Base-by-base conservation (phyloP, 2,113 vertebrate genomes). In the Alaudala cheleensis region DNA sequence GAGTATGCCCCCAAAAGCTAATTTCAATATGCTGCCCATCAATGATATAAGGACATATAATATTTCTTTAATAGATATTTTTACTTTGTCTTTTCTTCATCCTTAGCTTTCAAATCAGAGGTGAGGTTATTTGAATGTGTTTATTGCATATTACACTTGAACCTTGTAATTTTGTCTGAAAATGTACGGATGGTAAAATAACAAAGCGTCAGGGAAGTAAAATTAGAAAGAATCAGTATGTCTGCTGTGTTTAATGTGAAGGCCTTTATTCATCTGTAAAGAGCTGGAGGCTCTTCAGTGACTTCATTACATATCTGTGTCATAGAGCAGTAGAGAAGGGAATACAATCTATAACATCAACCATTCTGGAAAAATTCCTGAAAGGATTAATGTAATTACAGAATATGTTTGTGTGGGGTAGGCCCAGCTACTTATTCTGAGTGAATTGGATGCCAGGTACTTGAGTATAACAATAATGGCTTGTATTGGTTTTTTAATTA, bases 81-180 rank as follows among this genome's bases (percentile, higher is more conserved):
- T 14, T 3, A 12, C 40, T 60, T 81, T 70, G 7, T 11, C 10
- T 78, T 89, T 74, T 91, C 67, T 86, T 81, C 23, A 70, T 82
- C 47, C 82, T 96, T 90, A 92, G 79, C 24, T 95, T 91, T 94
- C 73, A 83, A 73, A 88, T 72, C 53, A 42, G 19, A 12, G 21
- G 14, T 58, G 44, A 9, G 23, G 79, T 70, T 64, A 8, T 62
- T 76, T 47, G 42, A 84, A 39, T 26, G 14, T 64, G n/a, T 82
- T 39, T 74, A 18, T 50, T 90, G 33, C 12, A 37, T 72, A 85
- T 96, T 85, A 82, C 7, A 56, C 61, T 74, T 92, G 81, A 92
- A 77, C 94, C 26, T 61, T 92, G 25, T 14, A 50, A 70, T 83
- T 92, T 65, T 73, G 28, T 53, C 40, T 50, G 58, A 29, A 29